Conservation (phyloP, 2,888 invertebrate genomes). For the Unio delphinus region DNA sequence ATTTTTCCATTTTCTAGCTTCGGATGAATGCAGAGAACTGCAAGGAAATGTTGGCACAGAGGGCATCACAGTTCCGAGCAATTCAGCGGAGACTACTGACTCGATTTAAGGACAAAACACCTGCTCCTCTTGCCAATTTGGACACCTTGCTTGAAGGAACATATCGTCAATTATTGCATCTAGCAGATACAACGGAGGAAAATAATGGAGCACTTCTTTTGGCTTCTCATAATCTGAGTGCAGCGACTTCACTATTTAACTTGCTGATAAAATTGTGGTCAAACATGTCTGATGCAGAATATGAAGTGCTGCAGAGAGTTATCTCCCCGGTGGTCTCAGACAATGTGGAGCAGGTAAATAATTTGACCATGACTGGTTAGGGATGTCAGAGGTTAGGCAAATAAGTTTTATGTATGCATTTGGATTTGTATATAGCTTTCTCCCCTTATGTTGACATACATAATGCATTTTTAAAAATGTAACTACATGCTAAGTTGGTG, state of each 20-base stretch:
- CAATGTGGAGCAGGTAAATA: slow-evolving; percentile 68
- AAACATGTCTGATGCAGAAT: slow-evolving; percentile 70
- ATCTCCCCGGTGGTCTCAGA: slow-evolving; percentile 69
- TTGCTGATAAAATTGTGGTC: slow-evolving; percentile 70
- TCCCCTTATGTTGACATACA: too few relatives aligned
- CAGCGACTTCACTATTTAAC: slow-evolving; percentile 70
- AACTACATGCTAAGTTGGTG: too few relatives aligned
- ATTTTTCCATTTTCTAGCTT: slow-evolving; percentile 42
- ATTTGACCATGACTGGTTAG: too few relatives aligned
- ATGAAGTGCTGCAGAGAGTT: slow-evolving; percentile 67
- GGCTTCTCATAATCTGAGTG: slow-evolving; percentile 68
- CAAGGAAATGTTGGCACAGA: slow-evolving; percentile 72
- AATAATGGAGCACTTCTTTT: slow-evolving; percentile 64
- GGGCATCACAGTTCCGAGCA: slow-evolving; percentile 82
- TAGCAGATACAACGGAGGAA: slow-evolving; percentile 68
- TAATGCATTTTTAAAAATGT: too few relatives aligned
- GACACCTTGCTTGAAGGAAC: slow-evolving; percentile 83
- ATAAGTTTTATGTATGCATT: neutral
- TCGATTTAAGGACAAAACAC: slow-evolving; percentile 85
- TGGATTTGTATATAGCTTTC: too few relatives aligned
- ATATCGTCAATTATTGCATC: slow-evolving; percentile 74
- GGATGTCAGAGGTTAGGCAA: too few relatives aligned
- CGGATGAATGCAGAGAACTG: slow-evolving; percentile 59
- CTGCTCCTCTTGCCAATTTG: slow-evolving; percentile 81
- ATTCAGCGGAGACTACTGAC: slow-evolving; percentile 84